Evolutionary conservation across 2,113 vertebrate genomes (phyloP).

Genomic region (Phoenicopterus ruber): DNA sequence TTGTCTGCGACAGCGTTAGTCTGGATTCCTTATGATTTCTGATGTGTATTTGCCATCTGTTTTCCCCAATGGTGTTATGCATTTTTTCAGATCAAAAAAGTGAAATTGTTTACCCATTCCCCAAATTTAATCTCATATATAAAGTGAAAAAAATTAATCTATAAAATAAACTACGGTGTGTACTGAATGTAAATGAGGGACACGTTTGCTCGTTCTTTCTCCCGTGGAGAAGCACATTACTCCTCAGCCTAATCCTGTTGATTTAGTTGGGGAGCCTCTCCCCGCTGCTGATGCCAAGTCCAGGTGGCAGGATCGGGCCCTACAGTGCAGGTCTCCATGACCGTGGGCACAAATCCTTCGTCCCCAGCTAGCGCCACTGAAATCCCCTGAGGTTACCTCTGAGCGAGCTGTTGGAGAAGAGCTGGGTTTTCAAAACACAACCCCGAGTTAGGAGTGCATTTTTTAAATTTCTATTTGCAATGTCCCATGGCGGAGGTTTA

Average conservation of each 20-base stretch:
- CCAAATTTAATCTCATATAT: slow-evolving; percentile 40
- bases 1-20: neutral
- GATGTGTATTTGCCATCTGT: slow-evolving; percentile 1
- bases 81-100: neutral
- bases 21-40: slow-evolving; percentile 8
- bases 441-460: neutral
- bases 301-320: neutral
- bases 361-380: neutral
- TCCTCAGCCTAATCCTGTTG: neutral
- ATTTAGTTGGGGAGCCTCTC: neutral
- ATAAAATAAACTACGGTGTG: neutral
- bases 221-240: neutral
- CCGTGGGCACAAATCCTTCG: neutral
- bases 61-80: neutral
- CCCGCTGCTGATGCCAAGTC: neutral
- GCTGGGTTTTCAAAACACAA: neutral
- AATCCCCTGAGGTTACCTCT: neutral
- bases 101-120: slow-evolving; percentile 8
- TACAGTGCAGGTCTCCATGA: neutral
- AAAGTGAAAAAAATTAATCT: slow-evolving; percentile 1
- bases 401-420: neutral
- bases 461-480: neutral
- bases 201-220: neutral
- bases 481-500: neutral
- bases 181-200: neutral